Percentiles rank a stretch among this genome's conserved stretches.
phyloP scores from a whole-genome alignment of 2,888 invertebrate species.

The Marronus borbonicus region DNA sequence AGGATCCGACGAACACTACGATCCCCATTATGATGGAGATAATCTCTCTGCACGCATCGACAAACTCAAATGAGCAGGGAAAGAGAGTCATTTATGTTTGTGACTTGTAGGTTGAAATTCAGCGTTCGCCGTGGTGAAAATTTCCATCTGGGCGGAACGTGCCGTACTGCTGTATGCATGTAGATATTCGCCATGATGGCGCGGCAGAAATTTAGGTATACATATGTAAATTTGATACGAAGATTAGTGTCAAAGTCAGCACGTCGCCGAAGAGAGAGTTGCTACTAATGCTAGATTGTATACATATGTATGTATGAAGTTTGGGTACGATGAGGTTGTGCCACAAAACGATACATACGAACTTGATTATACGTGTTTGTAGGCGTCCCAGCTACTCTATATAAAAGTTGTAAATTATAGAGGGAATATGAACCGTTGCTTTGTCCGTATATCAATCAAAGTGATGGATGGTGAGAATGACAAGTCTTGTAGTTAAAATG shows the following conservation, averaged over 20 bases:
- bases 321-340: neutral
- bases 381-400: neutral
- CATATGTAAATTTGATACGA: conserved; percentile 35
- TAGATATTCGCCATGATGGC: conserved; percentile 6
- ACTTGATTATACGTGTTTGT: conserved; percentile 2
- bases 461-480: neutral
- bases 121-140: conserved; percentile 8
- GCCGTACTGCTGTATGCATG: neutral
- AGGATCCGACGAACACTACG: neutral
- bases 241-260: conserved; percentile 27
- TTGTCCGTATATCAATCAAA: conserved; percentile 9
- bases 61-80: conserved; percentile 32
- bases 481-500: neutral
- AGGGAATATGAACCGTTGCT: conserved; percentile 1
- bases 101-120: conserved; percentile 14
- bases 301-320: neutral
- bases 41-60: conserved; percentile 28
- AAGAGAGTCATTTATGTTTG: conserved; percentile 26
- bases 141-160: conserved; percentile 20
- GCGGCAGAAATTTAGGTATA: conserved; percentile 11
- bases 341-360: neutral
- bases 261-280: neutral
- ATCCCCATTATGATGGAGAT: conserved; percentile 23
- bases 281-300: neutral
- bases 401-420: neutral